phyloP scores from a whole-genome alignment of 2,888 invertebrate genomes.

The Mimumesa dahlbomi region DNA sequence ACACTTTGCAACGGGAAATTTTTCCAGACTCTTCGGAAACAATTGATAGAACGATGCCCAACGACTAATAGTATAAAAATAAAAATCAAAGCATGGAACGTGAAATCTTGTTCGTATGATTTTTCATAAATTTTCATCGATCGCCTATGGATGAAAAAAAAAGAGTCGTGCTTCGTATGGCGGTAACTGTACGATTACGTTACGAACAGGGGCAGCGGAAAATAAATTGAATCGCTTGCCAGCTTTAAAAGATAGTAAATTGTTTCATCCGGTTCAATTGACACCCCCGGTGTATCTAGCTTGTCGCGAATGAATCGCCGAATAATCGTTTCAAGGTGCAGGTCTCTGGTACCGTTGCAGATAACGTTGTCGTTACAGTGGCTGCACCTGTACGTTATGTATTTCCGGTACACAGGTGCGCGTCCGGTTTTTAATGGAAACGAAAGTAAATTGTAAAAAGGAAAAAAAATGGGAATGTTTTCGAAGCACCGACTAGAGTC shows the following conservation, averaged over 20 bases:
- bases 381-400: constrained; percentile 66
- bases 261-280: constrained; percentile 78
- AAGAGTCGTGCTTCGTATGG: constrained; percentile 23
- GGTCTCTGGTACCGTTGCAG: constrained; percentile 8
- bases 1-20: too few relatives aligned
- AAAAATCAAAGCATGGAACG: too few relatives aligned
- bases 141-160: constrained; percentile 6
- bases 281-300: constrained; percentile 66
- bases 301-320: constrained; percentile 60
- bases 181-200: constrained; percentile 41
- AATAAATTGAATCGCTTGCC: constrained; percentile 77
- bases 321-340: constrained; percentile 47
- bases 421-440: constrained; percentile 61
- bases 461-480: constrained; percentile 20
- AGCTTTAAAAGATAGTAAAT: constrained; percentile 75
- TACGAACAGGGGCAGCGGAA: constrained; percentile 66
- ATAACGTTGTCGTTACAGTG: constrained; percentile 45
- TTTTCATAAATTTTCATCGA: too few relatives aligned
- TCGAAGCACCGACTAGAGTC: constrained; percentile 13
- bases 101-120: too few relatives aligned
- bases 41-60: too few relatives aligned
- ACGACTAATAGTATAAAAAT: too few relatives aligned
- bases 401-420: constrained; percentile 75
- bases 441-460: constrained; percentile 28
- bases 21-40: too few relatives aligned